phyloP scores from a whole-genome alignment of 2,797 vertebrate species.

The Tadarida brasiliensis region DNA sequence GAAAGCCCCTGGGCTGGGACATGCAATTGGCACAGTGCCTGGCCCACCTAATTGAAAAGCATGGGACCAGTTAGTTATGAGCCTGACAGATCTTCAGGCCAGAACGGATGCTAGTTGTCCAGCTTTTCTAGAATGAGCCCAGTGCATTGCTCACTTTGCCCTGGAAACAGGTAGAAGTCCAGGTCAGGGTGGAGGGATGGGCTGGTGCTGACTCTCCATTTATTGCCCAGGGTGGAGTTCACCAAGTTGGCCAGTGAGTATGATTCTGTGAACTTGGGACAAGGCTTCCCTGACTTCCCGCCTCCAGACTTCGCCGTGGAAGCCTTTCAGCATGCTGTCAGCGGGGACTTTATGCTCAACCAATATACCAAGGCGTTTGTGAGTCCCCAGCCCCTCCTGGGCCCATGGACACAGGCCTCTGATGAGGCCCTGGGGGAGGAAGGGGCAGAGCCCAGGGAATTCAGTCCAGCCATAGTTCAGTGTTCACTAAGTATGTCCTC shows the following conservation, averaged over 20 bases:
- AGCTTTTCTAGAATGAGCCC: neutral
- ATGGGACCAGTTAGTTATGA: too few species aligned
- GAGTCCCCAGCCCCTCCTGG: conserved; percentile 78
- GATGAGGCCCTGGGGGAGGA: neutral
- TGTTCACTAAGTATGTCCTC: neutral
- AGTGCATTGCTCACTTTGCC: neutral
- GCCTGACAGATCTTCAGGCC: neutral
- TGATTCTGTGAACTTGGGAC: conserved; percentile 94
- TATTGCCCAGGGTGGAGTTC: conserved; percentile 93
- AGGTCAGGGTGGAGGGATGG: rapidly evolving
- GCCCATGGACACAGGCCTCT: neutral
- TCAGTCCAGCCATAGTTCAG: neutral
- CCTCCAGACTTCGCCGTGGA: conserved; percentile 93
- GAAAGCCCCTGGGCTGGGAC: neutral
- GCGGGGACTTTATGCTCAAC: conserved; percentile 90
- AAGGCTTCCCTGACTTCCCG: conserved; percentile 96
- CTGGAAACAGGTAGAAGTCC: neutral
- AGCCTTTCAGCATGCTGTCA: conserved; percentile 89
- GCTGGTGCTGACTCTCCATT: rapidly evolving
- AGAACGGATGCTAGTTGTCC: neutral
- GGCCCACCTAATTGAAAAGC: neutral
- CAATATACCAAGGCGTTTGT: conserved; percentile 97
- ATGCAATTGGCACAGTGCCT: rapidly evolving
- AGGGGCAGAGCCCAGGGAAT: neutral
- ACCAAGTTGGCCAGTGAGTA: conserved; percentile 89